Evolutionary conservation across 2,797 vertebrate species (phyloP).

Genomic region (Adrianichthys oophorus): DNA sequence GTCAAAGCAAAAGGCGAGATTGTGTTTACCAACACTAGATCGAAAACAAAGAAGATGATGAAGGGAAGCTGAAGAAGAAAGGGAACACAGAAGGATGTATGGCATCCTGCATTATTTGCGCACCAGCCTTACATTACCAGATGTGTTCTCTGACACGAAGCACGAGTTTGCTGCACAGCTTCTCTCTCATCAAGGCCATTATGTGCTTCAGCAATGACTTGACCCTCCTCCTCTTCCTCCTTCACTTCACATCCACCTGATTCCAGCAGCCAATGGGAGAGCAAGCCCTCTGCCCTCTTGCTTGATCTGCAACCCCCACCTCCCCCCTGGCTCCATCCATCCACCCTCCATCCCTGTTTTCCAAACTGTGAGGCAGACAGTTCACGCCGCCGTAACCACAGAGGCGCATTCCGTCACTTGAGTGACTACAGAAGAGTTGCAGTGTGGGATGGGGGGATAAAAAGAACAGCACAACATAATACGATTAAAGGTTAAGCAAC

Average conservation of each 20-base stretch:
- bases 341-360: constrained; percentile 10
- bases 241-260: constrained; percentile 23
- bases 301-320: constrained; percentile 28
- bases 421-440: not conserved
- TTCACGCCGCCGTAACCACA: constrained; percentile 24
- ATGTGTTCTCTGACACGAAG: constrained; percentile 74
- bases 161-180: constrained; percentile 59
- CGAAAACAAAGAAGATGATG: constrained; percentile 16
- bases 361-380: constrained; percentile 29
- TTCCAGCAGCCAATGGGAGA: constrained; percentile 53
- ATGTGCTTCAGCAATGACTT: constrained; percentile 26
- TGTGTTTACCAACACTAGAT: constrained; percentile 31
- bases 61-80: constrained; percentile 6
- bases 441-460: not conserved
- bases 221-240: constrained; percentile 12
- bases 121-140: constrained; percentile 63
- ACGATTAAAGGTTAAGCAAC: too few species aligned
- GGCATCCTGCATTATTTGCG: constrained; percentile 73
- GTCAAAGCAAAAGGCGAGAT: constrained; percentile 31
- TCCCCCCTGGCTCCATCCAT: constrained; percentile 5
- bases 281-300: constrained; percentile 43
- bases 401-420: constrained; percentile 29
- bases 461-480: not conserved
- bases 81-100: constrained; percentile 13
- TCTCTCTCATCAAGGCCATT: constrained; percentile 21